Evolutionary conservation across 1,140 invertebrate species (phyloP), one percentile per base, ranked within the genome.

Genomic region (Euglossa dilemma): DNA sequence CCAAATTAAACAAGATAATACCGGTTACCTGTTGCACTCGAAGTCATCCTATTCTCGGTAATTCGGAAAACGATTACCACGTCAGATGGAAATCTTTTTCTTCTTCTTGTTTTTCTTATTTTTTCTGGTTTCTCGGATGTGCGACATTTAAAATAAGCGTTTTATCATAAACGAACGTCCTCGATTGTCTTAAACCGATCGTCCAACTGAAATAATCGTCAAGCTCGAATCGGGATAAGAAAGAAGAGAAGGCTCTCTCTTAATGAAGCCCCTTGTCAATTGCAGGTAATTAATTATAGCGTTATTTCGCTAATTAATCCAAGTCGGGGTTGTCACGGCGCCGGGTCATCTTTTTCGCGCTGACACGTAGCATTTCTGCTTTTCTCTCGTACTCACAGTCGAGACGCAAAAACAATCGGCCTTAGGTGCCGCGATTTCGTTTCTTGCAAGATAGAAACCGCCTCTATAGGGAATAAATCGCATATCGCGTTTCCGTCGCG

Each of bases 271-370:
- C 84, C 81, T 87, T 87, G 83, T 83, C 87, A 90, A 90, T 87
- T 86, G 88, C 43, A 25, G 14, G 72, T 64, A 91, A 91, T 91
- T 90, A 91, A 91, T 92, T 90, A 83, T 74, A 81, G 69, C 84
- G 90, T 90, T 89, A 90, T 91, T 89, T 85, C 79, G 57, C 20
- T 78, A 78, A 91, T 92, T 91, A 91, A 90, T 92, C 88, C 77
- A 74, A 85, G 89, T 82, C 86, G 57, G 25, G 7, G 28, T 67
- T 63, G 43, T 25, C 25, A 18, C 56, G 47, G 8, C 23, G 16
- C 43, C 18, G n/a, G 12, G 66, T 75, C 75, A 75, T 86, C 75
- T 85, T 86, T 89, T 74, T 80, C 63, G 43, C 36, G 43, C 36
- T 50, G 67, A 64, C 77, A 36, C 71, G 73, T 59, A 43, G 63